Conservation (phyloP, 2,888 invertebrate species). For the Drosophila koepferae region DNA sequence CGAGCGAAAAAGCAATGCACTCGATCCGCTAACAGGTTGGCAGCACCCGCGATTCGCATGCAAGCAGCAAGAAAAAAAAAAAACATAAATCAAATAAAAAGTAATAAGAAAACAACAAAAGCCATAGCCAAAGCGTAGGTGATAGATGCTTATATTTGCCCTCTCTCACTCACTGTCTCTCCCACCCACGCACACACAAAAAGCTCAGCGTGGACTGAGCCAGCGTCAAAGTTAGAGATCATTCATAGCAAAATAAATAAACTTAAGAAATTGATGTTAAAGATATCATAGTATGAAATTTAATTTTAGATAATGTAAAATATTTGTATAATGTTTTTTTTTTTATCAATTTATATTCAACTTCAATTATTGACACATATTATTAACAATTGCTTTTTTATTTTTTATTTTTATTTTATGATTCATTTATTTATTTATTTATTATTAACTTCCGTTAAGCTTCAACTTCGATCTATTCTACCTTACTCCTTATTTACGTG, state of each 20-base stretch:
- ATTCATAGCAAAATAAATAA: slow-evolving; percentile 20
- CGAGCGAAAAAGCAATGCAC: slow-evolving; percentile 18
- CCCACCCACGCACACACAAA: not conserved
- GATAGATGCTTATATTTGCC: not conserved
- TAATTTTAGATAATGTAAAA: not conserved
- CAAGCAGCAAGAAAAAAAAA: slow-evolving; percentile 6
- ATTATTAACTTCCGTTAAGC: not conserved
- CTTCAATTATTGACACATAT: too few relatives aligned
- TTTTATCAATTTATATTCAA: not conserved
- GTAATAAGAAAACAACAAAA: slow-evolving; percentile 4
- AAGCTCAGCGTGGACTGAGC: slow-evolving; percentile 12
- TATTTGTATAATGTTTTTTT: not conserved
- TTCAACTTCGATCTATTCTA: not conserved
- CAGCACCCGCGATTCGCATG: slow-evolving; percentile 38
- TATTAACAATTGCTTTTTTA: not conserved
- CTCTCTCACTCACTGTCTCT: not conserved
- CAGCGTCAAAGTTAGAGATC: slow-evolving; percentile 21
- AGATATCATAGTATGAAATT: not conserved
- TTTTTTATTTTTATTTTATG: not conserved
- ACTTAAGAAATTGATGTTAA: not conserved
- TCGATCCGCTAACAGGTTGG: slow-evolving; percentile 45
- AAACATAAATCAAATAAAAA: slow-evolving; percentile 16
- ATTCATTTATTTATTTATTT: not conserved
- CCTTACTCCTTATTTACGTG: not conserved
- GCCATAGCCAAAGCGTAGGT: not conserved